Percentiles rank a stretch among this genome's conserved stretches.
phyloP scores from a whole-genome alignment of 2,797 vertebrate genomes.

The Chelmon rostratus region DNA sequence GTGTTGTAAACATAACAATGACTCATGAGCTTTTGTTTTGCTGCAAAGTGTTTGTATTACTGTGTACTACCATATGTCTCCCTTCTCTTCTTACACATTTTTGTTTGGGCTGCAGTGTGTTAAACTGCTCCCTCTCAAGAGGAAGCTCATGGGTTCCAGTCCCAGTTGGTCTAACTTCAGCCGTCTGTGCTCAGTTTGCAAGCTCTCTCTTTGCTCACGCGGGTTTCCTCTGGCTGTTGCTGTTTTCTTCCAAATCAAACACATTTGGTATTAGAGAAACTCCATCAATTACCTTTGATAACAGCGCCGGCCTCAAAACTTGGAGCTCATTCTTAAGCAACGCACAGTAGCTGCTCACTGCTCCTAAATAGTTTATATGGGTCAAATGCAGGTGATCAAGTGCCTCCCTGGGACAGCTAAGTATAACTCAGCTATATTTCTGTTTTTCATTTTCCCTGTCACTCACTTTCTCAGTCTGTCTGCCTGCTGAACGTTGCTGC shows the following conservation, averaged over 20 bases:
- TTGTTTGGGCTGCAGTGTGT: not conserved
- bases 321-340: not conserved
- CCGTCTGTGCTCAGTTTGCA: not conserved
- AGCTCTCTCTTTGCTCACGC: not conserved
- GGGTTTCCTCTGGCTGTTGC: not conserved
- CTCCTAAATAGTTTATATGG: not conserved
- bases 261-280: not conserved
- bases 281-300: not conserved
- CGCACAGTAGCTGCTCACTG: not conserved
- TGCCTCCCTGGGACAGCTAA: not conserved
- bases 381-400: not conserved
- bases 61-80: slow-evolving; percentile 5
- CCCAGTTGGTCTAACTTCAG: not conserved
- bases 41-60: slow-evolving; percentile 3
- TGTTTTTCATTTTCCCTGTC: not conserved
- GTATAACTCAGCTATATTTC: not conserved
- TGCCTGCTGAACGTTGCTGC: no score
- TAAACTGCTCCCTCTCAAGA: not conserved
- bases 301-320: not conserved
- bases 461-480: no score
- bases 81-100: not conserved
- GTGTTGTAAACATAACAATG: slow-evolving; percentile 22
- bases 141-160: not conserved
- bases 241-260: slow-evolving; percentile 9
- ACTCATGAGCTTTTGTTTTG: slow-evolving; percentile 6